These are phyloP conservation scores for Synaphobranchus kaupii DNA, from an alignment of 2,797 vertebrate genomes.

Conservation along the genomic window DNA sequence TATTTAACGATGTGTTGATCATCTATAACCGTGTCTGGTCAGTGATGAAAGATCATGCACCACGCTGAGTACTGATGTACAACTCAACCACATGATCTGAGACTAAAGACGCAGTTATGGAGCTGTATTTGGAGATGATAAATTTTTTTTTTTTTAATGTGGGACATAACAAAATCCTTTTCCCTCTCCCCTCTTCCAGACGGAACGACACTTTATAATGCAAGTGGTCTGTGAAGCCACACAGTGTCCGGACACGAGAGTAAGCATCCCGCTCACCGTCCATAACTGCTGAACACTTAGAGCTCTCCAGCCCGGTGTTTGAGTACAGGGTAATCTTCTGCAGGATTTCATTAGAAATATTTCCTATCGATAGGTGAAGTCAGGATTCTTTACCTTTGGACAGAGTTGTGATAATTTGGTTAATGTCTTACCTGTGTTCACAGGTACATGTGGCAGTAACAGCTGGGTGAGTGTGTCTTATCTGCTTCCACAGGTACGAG, in stretches of 20 bases:
- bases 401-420: background rate
- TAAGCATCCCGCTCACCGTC: slow-evolving; percentile 65
- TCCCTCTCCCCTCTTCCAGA: slow-evolving; percentile 69
- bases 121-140: background rate
- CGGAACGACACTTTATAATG: slow-evolving; percentile 99
- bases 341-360: too few species aligned
- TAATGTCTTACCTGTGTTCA: background rate
- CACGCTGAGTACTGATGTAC: slow-evolving; percentile 60
- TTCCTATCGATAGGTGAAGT: too few species aligned
- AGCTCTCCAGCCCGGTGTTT: background rate
- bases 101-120: background rate
- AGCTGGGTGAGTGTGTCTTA: background rate
- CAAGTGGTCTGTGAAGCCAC: slow-evolving; percentile 99
- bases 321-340: too few species aligned
- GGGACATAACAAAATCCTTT: background rate
- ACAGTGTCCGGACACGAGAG: slow-evolving; percentile 94
- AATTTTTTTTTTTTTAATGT: background rate
- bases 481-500: slow-evolving; percentile 80
- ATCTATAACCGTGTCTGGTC: slow-evolving; percentile 34
- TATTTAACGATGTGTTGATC: background rate
- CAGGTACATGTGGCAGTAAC: too few species aligned
- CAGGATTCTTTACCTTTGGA: too few species aligned
- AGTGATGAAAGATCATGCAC: slow-evolving; percentile 61
- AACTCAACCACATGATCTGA: slow-evolving; percentile 30
- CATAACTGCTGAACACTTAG: background rate